Percentiles rank a stretch among this genome's conserved stretches.
Evolutionary conservation across 2,797 vertebrate species (phyloP).

Genomic region (Falco peregrinus): DNA sequence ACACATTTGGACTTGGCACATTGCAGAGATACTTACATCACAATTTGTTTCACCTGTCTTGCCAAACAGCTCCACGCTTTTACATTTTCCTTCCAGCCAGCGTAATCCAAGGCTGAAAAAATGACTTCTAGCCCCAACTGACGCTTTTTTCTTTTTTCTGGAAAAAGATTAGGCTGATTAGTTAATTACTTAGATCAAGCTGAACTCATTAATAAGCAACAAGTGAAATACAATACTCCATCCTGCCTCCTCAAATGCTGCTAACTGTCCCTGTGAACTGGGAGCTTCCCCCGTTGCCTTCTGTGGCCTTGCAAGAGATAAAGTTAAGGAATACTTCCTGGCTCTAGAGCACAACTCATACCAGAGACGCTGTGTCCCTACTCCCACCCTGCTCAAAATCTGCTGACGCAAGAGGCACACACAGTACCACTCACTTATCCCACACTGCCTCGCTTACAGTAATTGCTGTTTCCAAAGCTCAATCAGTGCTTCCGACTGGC

Average conservation of each 20-base stretch:
- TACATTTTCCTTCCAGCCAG: slow-evolving; percentile 83
- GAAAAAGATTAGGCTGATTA: background rate
- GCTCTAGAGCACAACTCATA: background rate
- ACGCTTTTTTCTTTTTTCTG: slow-evolving; percentile 75
- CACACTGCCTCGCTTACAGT: background rate
- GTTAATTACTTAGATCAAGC: background rate
- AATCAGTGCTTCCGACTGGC: background rate
- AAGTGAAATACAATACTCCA: background rate
- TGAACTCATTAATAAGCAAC: background rate
- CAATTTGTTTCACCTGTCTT: slow-evolving; percentile 72
- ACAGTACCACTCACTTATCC: background rate
- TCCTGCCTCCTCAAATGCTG: background rate
- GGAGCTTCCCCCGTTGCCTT: background rate
- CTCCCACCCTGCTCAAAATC: background rate
- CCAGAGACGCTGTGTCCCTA: background rate
- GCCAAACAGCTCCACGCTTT: slow-evolving; percentile 83
- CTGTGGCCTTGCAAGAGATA: background rate
- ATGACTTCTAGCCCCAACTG: slow-evolving; percentile 79
- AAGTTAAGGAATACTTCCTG: background rate
- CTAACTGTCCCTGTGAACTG: background rate
- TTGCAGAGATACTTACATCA: slow-evolving; percentile 73
- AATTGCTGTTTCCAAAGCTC: background rate
- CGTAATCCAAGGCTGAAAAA: slow-evolving; percentile 86
- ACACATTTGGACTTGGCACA: background rate
- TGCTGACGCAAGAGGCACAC: background rate